Base-by-base conservation (phyloP, 2,888 invertebrate species). In the Epinotia bilunana region DNA sequence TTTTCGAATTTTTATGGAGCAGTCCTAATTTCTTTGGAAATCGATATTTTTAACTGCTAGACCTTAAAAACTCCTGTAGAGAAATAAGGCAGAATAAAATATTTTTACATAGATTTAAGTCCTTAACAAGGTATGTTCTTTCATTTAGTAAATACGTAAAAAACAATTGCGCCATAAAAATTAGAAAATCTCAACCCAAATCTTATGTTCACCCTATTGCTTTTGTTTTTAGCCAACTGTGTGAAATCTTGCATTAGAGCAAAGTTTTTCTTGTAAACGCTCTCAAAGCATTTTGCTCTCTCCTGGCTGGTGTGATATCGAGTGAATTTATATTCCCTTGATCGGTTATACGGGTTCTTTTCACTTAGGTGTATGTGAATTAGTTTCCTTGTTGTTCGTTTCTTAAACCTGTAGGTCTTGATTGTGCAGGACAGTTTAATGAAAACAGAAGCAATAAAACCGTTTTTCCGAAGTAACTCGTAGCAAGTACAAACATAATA, bases 251-350 rank as follows among this genome's bases (percentile, higher is more conserved):
- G 58, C 20, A 57, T 28, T 43, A 58, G 23, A 23, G 58, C 46
- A 46, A 33, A 58, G 46, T 18, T 23, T n/a, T 46, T 16, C 28
- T 28, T 16, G 12, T 60, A 11, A 28, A 43, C 43, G 58, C 60
- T 43, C 58, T 60, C 68, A 69, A 69, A 60, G 58, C 43, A 11
- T 69, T 57, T 28, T 68, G 12, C 23, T 58, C 16, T 16, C 16
- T 9, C n/a, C 18, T 58, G 20, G 33, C 67, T 39, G 39, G n/a
- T n/a, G n/a, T n/a, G n/a, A n/a, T n/a, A 28, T 12, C 43, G n/a
- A 69, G 43, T 68, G n/a, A 60, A 58, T 69, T 60, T 43, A 58
- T 23, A 43, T 16, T 11, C 3, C 20, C 58, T 13, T 16, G 43
- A 58, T 39, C 46, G 68, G 53, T 43, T 46, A 12, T 65, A 46